Conservation (phyloP, 2,113 vertebrate species). For the Stomatorhinus ivindoensis region DNA sequence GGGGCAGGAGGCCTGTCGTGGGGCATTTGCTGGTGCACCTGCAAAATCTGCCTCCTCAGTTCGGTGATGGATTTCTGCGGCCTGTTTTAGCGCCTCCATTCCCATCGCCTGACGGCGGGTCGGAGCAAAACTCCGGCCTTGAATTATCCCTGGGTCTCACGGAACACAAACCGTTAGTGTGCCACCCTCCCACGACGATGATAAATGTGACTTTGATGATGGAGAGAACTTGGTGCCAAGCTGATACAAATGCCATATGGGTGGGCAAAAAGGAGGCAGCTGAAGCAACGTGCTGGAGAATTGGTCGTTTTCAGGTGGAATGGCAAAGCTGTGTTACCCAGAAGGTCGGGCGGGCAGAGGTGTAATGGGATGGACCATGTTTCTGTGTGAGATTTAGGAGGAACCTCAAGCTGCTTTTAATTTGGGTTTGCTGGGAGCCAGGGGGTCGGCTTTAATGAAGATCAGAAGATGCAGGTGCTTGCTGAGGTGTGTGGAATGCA, state of each 20-base stretch:
- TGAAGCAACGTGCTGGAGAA: background rate
- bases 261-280: background rate
- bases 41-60: background rate
- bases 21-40: background rate
- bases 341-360: background rate
- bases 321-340: background rate
- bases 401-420: constrained; percentile 6
- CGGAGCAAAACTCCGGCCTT: constrained; percentile 15
- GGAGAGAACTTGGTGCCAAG: background rate
- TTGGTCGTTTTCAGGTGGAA: background rate
- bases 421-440: constrained; percentile 10
- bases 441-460: constrained; percentile 17
- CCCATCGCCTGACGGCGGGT: background rate
- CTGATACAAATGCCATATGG: background rate
- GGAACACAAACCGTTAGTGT: background rate
- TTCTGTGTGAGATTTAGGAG: constrained; percentile 5
- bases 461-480: constrained; percentile 25
- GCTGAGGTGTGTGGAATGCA: background rate
- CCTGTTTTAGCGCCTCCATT: constrained; percentile 6
- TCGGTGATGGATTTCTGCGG: background rate
- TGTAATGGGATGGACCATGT: background rate
- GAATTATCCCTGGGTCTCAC: constrained; percentile 35
- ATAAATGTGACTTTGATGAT: constrained; percentile 16
- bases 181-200: background rate
- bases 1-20: background rate